A percentile compares a stretch with the other conserved stretches of the same genome.
These are phyloP conservation scores for Thymelicus sylvestris DNA, from an alignment of 2,888 invertebrate species.

Conservation along the genomic window DNA sequence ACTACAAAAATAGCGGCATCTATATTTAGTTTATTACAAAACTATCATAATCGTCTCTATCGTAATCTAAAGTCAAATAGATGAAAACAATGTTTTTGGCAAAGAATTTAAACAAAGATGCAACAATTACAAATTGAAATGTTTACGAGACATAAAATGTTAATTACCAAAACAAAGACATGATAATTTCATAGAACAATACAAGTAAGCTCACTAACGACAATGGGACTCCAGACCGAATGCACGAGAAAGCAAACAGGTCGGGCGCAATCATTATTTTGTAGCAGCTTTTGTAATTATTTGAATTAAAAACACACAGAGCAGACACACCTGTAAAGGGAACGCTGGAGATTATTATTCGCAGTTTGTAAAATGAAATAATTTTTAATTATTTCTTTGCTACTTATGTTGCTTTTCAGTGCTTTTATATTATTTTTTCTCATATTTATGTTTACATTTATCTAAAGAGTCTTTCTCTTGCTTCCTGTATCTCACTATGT, in stretches of 20 bases:
- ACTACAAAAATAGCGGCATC: too few relatives aligned
- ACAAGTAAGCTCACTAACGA: constrained; percentile 16
- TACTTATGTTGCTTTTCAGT: neutral
- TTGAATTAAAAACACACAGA: constrained; percentile 14
- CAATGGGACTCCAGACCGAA: constrained; percentile 14
- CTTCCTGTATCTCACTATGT: too few relatives aligned
- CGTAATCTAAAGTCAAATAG: too few relatives aligned
- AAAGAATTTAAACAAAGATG: too few relatives aligned
- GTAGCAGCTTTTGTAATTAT: constrained; percentile 7
- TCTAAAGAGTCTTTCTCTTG: too few relatives aligned
- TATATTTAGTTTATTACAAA: too few relatives aligned
- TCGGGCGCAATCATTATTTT: constrained; percentile 15
- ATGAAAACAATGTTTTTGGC: too few relatives aligned
- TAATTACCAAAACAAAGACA: constrained; percentile 12
- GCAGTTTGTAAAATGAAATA: constrained; percentile 3
- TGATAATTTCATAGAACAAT: constrained; percentile 4
- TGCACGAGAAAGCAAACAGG: constrained; percentile 25
- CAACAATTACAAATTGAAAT: neutral
- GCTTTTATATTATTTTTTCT: too few relatives aligned
- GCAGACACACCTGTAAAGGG: neutral
- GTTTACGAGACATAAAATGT: neutral
- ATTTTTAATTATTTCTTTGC: constrained; percentile 1
- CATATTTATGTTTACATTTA: too few relatives aligned
- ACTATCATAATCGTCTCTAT: too few relatives aligned
- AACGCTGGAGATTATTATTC: neutral